Percentiles rank a stretch among this genome's conserved stretches.
Evolutionary conservation across 2,888 invertebrate species (phyloP).

Genomic region (Podabrus alpinus): DNA sequence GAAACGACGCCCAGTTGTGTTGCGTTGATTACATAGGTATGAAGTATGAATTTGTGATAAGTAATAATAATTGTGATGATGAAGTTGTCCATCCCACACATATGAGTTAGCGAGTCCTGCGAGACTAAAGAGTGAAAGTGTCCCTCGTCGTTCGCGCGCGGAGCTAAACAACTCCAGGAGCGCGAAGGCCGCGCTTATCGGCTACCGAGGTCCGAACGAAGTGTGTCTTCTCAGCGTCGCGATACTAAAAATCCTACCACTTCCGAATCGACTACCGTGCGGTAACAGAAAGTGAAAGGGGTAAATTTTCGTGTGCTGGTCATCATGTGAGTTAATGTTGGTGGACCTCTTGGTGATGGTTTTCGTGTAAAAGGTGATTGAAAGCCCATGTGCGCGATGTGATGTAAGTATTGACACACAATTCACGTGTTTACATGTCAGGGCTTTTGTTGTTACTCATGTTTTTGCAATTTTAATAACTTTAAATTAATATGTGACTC

Average conservation of each 20-base stretch:
- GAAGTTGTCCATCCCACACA: constrained; percentile 33
- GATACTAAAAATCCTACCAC: constrained; percentile 34
- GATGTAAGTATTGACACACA: constrained; percentile 40
- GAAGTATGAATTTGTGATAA: constrained; percentile 6
- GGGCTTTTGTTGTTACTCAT: constrained; percentile 35
- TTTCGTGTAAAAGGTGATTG: constrained; percentile 26
- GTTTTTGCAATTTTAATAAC: constrained; percentile 31
- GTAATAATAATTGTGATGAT: constrained; percentile 25
- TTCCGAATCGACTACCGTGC: constrained; percentile 27
- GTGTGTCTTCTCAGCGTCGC: constrained; percentile 26
- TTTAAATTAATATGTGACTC: constrained; percentile 11
- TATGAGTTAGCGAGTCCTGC: constrained; percentile 25
- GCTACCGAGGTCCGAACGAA: constrained; percentile 36
- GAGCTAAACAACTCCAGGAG: constrained; percentile 29
- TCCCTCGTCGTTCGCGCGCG: constrained; percentile 34
- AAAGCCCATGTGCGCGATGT: constrained; percentile 38
- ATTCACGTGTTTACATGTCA: constrained; percentile 42
- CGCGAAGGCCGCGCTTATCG: constrained; percentile 37
- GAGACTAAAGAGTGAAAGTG: constrained; percentile 39
- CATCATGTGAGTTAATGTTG: constrained; percentile 22
- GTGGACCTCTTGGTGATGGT: constrained; percentile 19
- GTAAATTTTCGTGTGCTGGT: constrained; percentile 33
- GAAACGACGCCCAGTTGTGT: not conserved
- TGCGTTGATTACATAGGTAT: not conserved
- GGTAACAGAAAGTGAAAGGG: constrained; percentile 35